Evolutionary conservation across 1,140 invertebrate species (phyloP).

Genomic region (Trypoxylus dichotomus): DNA sequence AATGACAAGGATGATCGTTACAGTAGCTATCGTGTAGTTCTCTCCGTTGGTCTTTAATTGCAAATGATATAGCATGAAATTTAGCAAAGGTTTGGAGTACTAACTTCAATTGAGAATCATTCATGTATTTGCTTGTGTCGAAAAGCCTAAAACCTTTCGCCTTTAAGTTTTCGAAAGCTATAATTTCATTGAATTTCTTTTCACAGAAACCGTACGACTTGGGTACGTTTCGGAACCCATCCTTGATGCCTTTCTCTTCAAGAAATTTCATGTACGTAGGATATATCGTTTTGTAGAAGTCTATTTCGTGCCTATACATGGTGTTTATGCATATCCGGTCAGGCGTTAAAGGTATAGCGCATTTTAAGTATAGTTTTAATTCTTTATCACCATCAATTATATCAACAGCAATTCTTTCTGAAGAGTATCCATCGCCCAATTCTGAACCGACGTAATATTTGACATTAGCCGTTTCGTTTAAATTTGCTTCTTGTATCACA

Average conservation of each 20-base stretch:
- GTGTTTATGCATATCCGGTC: neutral
- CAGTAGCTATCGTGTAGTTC: neutral
- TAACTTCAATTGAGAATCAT: constrained; percentile 1
- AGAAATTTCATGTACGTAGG: neutral
- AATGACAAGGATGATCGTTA: neutral
- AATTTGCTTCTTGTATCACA: neutral
- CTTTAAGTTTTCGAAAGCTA: constrained; percentile 13
- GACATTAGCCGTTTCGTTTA: neutral
- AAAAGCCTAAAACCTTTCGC: neutral
- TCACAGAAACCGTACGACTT: neutral
- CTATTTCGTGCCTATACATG: neutral
- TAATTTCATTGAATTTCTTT: neutral
- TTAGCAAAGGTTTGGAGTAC: neutral
- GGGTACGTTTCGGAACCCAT: neutral
- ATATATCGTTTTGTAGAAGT: neutral
- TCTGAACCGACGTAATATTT: neutral
- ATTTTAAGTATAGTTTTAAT: neutral
- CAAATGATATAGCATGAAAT: constrained; percentile 17
- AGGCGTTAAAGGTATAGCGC: neutral
- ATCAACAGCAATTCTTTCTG: neutral
- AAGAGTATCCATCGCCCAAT: neutral
- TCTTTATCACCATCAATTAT: neutral
- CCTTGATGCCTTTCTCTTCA: neutral
- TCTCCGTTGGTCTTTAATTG: constrained; percentile 19
- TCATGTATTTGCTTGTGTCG: neutral